A percentile compares a stretch with the other conserved stretches of the same genome.
phyloP scores from a whole-genome alignment of 2,888 invertebrate species.

The Marronus borbonicus region DNA sequence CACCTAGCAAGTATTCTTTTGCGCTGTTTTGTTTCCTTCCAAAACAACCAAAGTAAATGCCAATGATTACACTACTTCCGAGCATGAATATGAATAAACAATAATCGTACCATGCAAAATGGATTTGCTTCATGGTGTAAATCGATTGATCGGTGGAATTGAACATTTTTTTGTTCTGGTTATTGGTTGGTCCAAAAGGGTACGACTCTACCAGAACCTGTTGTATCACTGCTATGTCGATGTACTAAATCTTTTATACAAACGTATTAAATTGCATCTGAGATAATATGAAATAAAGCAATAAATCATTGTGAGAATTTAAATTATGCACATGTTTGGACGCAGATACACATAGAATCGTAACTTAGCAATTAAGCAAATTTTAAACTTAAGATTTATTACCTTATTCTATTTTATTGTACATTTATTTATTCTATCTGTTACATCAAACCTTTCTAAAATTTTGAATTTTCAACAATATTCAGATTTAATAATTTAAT shows the following conservation, averaged over 20 bases:
- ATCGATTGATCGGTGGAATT: background rate
- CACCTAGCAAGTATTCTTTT: constrained; percentile 79
- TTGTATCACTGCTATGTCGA: too few relatives aligned
- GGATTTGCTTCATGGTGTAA: constrained; percentile 8
- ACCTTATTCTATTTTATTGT: too few relatives aligned
- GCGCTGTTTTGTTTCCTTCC: constrained; percentile 74
- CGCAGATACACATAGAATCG: too few relatives aligned
- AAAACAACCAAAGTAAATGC: constrained; percentile 71
- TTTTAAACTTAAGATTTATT: too few relatives aligned
- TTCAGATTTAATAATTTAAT: too few relatives aligned
- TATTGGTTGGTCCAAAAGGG: background rate
- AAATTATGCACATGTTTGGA: background rate
- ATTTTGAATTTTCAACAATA: too few relatives aligned
- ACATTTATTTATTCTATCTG: too few relatives aligned
- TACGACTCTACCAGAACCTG: too few relatives aligned
- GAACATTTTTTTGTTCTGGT: background rate
- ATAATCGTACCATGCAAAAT: constrained; percentile 44
- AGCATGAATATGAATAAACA: constrained; percentile 40
- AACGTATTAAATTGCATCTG: background rate
- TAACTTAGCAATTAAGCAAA: too few relatives aligned
- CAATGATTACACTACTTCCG: constrained; percentile 57
- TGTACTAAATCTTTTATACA: background rate
- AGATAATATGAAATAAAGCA: background rate
- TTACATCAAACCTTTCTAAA: too few relatives aligned
- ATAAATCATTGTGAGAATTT: constrained; percentile 32